Percentiles rank a stretch among this genome's conserved stretches.
Conservation (phyloP, 2,888 invertebrate species). For the Drosophila subsilvestris region DNA sequence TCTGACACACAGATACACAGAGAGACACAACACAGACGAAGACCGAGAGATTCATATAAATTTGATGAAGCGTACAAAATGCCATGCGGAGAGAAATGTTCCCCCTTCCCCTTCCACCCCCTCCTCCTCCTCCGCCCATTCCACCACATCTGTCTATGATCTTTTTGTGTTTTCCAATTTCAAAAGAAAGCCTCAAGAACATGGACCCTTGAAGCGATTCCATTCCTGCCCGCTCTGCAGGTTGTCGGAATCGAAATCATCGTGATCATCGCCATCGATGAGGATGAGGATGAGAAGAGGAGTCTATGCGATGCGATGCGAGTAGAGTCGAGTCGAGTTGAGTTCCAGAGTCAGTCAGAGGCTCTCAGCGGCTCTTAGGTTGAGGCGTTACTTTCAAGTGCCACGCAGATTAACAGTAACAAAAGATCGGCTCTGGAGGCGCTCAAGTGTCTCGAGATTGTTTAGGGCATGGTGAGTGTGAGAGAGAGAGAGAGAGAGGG, state of each 20-base stretch:
- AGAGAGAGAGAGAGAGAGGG: constrained; percentile 7
- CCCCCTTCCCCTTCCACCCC: constrained; percentile 7
- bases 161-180: constrained; percentile 38
- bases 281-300: constrained; percentile 10
- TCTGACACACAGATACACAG: constrained; percentile 14
- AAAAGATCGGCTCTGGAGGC: constrained; percentile 62
- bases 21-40: background rate
- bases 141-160: constrained; percentile 43
- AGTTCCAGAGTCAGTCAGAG: constrained; percentile 15
- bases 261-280: constrained; percentile 48
- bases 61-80: constrained; percentile 79
- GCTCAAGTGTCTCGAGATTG: constrained; percentile 45
- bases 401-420: constrained; percentile 67
- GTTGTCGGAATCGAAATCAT: constrained; percentile 40
- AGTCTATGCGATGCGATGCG: constrained; percentile 7
- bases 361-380: background rate
- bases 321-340: background rate
- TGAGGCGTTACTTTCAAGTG: constrained; percentile 53
- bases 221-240: constrained; percentile 46
- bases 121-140: background rate
- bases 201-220: constrained; percentile 56
- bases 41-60: constrained; percentile 52
- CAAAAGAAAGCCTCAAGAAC: constrained; percentile 58
- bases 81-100: constrained; percentile 63
- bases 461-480: background rate